phyloP scores from a whole-genome alignment of 2,888 invertebrate genomes.

The Noctua janthe region DNA sequence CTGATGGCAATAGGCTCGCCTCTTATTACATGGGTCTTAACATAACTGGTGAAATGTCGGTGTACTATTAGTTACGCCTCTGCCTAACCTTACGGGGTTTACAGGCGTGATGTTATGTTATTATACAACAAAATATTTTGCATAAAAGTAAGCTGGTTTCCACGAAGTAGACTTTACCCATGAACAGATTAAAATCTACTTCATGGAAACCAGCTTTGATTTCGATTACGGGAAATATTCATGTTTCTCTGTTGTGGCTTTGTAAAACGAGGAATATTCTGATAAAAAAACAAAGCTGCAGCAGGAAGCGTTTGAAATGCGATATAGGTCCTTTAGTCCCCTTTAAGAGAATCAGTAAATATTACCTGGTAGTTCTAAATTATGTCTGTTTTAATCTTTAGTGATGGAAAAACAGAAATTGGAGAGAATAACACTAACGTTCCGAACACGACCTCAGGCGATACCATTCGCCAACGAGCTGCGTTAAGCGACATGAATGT shows the following conservation, averaged over 20 bases:
- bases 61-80: not conserved
- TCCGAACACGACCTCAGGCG: not conserved
- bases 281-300: not conserved
- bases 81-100: not conserved
- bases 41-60: not conserved
- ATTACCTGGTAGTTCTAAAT: not conserved
- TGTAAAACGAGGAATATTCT: not conserved
- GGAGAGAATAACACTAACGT: not conserved
- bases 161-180: not conserved
- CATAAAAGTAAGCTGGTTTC: constrained; percentile 7
- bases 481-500: not conserved
- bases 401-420: not conserved
- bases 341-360: not conserved
- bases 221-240: not conserved
- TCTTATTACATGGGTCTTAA: not conserved
- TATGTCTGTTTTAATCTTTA: not conserved
- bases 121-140: constrained; percentile 23
- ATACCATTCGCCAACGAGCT: not conserved
- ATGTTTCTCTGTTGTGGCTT: not conserved
- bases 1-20: not conserved
- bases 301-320: not conserved
- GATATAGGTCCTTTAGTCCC: not conserved
- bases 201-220: constrained; percentile 7
- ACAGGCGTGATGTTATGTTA: not conserved
- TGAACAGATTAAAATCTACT: not conserved